phyloP scores from a whole-genome alignment of 2,113 vertebrate genomes.

The Hirundichthys speculiger region DNA sequence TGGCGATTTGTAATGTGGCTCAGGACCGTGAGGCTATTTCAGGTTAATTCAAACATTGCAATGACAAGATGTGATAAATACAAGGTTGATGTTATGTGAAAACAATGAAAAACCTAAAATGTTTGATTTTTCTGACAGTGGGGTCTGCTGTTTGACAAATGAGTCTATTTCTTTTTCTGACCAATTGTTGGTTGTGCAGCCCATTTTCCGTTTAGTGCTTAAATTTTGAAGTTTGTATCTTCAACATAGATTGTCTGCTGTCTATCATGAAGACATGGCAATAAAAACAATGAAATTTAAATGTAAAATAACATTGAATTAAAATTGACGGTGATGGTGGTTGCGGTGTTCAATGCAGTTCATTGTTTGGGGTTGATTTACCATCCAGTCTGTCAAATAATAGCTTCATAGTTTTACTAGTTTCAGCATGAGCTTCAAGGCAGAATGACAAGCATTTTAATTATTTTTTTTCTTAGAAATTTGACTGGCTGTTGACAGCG shows the following conservation, averaged over 20 bases:
- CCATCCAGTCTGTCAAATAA: too few relatives aligned
- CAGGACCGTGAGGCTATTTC: conserved; percentile 28
- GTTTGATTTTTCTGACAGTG: conserved; percentile 30
- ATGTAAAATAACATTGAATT: too few relatives aligned
- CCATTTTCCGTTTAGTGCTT: neutral
- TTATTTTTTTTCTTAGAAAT: neutral
- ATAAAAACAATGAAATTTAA: too few relatives aligned
- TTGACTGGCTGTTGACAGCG: conserved; percentile 13
- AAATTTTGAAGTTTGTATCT: conserved; percentile 1
- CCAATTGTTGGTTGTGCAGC: neutral
- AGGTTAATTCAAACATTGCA: conserved; percentile 52
- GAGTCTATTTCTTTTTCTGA: conserved; percentile 5
- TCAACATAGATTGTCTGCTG: neutral
- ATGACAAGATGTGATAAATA: conserved; percentile 66
- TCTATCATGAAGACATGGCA: too few relatives aligned
- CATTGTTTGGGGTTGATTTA: too few relatives aligned
- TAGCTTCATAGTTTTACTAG: neutral
- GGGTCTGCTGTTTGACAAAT: conserved; percentile 26
- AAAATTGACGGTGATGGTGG: too few relatives aligned
- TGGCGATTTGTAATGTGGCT: conserved; percentile 36
- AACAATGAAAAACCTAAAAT: conserved; percentile 44
- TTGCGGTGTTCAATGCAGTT: too few relatives aligned
- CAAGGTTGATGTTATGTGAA: conserved; percentile 42
- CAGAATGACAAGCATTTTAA: conserved; percentile 11
- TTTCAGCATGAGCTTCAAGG: conserved; percentile 8